Evolutionary conservation across 2,113 vertebrate species (phyloP).

Genomic region (Cryptomyrus ogoouensis): DNA sequence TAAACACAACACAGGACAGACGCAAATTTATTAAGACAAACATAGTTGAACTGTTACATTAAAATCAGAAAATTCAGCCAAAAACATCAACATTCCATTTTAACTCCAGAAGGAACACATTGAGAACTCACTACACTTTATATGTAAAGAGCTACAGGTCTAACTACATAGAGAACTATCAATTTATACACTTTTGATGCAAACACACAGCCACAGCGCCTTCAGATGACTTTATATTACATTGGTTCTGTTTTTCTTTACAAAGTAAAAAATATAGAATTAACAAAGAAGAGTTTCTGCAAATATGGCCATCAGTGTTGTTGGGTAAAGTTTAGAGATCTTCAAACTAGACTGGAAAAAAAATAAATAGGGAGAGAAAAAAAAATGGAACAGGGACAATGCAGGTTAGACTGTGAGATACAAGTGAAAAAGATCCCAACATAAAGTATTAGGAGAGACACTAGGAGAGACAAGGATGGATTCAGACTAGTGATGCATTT

Average conservation of each 20-base stretch:
- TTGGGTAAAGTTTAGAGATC: constrained; percentile 32
- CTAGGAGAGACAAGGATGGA: not conserved
- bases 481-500: not conserved
- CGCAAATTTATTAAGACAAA: constrained; percentile 52
- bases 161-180: constrained; percentile 46
- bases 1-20: constrained; percentile 39
- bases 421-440: not conserved
- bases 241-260: constrained; percentile 50
- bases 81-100: constrained; percentile 48
- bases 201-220: constrained; percentile 42
- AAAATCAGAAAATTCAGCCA: constrained; percentile 42
- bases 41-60: constrained; percentile 40
- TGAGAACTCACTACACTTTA: constrained; percentile 34
- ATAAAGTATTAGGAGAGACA: not conserved
- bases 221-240: constrained; percentile 40
- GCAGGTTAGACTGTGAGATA: not conserved
- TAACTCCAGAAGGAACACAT: constrained; percentile 39
- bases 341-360: constrained; percentile 15
- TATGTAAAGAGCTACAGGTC: constrained; percentile 26
- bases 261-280: constrained; percentile 59
- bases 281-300: constrained; percentile 49
- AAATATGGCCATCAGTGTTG: constrained; percentile 50
- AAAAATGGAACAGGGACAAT: not conserved
- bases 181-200: constrained; percentile 45
- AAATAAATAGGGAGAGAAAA: not conserved